Percentiles rank a stretch among this genome's conserved stretches.
Conservation (phyloP, 2,888 invertebrate species). For the Tachina grossa region DNA sequence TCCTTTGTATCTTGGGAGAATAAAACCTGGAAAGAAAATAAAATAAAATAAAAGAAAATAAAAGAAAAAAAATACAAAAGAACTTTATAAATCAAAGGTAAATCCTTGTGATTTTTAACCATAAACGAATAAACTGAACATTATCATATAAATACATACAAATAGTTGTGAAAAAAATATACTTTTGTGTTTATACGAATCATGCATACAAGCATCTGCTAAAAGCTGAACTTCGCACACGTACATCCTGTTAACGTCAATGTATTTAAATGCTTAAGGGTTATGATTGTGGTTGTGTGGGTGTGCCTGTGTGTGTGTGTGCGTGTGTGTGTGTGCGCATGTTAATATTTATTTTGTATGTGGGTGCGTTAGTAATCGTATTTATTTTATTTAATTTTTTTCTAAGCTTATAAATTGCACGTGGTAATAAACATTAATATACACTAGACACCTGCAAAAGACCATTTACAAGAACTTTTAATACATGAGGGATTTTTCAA, state of each 20-base stretch:
- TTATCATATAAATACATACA: constrained; percentile 51
- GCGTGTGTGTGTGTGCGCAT: constrained; percentile 6
- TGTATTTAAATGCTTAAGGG: constrained; percentile 43
- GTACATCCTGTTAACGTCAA: neutral
- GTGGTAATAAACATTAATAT: neutral
- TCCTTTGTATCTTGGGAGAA: constrained; percentile 5
- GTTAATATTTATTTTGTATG: constrained; percentile 7
- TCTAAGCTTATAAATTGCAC: no score
- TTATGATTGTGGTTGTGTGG: constrained; percentile 20
- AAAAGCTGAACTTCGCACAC: neutral
- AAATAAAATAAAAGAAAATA: neutral
- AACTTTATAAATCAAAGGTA: constrained; percentile 63
- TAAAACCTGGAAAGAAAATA: neutral
- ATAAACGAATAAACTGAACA: constrained; percentile 66
- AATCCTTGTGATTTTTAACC: constrained; percentile 63
- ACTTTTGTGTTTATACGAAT: neutral
- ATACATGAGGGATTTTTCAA: no score
- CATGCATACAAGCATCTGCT: constrained; percentile 11
- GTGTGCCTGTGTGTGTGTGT: neutral
- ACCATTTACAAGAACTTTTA: no score
- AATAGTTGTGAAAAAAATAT: constrained; percentile 22
- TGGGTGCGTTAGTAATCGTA: constrained; percentile 5
- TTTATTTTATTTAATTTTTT: neutral
- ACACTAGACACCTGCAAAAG: no score
- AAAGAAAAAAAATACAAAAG: neutral